These are phyloP conservation scores for Parochlus steinenii DNA, from an alignment of 2,888 invertebrate genomes.

Conservation along the genomic window DNA sequence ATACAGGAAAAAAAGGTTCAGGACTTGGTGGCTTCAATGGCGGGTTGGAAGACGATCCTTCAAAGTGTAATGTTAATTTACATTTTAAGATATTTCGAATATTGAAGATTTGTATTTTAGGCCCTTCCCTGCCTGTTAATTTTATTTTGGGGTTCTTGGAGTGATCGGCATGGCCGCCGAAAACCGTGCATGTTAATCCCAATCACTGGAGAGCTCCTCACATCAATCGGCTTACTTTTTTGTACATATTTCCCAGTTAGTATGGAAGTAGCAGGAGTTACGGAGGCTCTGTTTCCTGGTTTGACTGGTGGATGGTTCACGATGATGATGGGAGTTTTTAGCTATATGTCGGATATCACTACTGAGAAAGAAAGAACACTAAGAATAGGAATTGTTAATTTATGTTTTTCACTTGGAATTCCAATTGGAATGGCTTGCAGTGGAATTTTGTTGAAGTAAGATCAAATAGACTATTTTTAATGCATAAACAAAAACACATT, in stretches of 20 bases:
- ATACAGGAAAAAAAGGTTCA: slow-evolving; percentile 40
- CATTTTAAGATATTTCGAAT: too few species aligned
- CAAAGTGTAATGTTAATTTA: slow-evolving; percentile 56
- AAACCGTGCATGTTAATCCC: slow-evolving; percentile 67
- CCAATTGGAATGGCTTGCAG: slow-evolving; percentile 80
- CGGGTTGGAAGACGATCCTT: slow-evolving; percentile 59
- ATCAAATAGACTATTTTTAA: too few species aligned
- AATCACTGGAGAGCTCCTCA: slow-evolving; percentile 62
- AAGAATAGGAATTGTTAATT: slow-evolving; percentile 73
- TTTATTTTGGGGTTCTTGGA: slow-evolving; percentile 67
- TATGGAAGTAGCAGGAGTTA: slow-evolving; percentile 63
- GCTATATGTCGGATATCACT: slow-evolving; percentile 77
- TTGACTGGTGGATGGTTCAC: slow-evolving; percentile 67
- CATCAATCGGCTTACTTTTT: slow-evolving; percentile 57
- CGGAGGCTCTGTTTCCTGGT: slow-evolving; percentile 68
- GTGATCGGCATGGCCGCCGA: slow-evolving; percentile 42
- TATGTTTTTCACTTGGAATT: slow-evolving; percentile 74
- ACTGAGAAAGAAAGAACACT: slow-evolving; percentile 67
- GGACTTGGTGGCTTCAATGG: slow-evolving; percentile 49
- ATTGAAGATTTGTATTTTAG: too few species aligned
- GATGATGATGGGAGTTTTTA: slow-evolving; percentile 80
- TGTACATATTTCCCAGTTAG: slow-evolving; percentile 68
- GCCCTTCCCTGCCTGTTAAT: slow-evolving; percentile 65
- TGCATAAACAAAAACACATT: too few species aligned
- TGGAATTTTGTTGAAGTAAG: slow-evolving; percentile 49